A percentile compares a stretch with the other conserved stretches of the same genome.
These are phyloP conservation scores for Parnassius apollo DNA, from an alignment of 2,888 invertebrate genomes.

Conservation along the genomic window DNA sequence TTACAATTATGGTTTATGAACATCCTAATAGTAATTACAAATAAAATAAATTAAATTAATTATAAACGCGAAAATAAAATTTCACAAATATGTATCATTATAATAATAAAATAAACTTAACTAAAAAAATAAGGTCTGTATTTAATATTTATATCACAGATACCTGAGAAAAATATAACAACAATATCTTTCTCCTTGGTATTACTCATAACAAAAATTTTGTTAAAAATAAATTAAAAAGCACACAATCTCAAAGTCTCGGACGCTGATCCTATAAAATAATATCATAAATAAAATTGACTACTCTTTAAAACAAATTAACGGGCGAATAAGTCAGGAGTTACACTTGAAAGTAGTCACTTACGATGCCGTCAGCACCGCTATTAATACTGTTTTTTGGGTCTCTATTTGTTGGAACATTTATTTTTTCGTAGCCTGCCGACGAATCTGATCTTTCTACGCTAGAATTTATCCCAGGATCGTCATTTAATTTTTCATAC, in stretches of 20 bases:
- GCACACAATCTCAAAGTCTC: conserved; percentile 57
- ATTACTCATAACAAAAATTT: conserved; percentile 50
- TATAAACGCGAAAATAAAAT: conserved; percentile 25
- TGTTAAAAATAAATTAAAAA: conserved; percentile 60
- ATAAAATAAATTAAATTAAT: conserved; percentile 31
- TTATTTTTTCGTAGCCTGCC: conserved; percentile 70
- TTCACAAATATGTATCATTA: conserved; percentile 19
- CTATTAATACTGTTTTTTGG: conserved; percentile 70
- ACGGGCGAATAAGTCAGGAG: conserved; percentile 29
- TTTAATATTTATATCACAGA: conserved; percentile 73
- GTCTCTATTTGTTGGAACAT: conserved; percentile 56
- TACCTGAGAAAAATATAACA: conserved; percentile 70
- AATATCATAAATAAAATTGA: conserved; percentile 21
- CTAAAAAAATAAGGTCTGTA: conserved; percentile 48
- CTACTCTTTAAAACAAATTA: conserved; percentile 14
- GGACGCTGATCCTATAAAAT: conserved; percentile 28
- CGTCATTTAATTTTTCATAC: conserved; percentile 82
- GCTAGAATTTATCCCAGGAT: conserved; percentile 40
- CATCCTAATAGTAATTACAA: conserved; percentile 40
- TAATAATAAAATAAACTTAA: conserved; percentile 23
- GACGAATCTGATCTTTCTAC: conserved; percentile 66
- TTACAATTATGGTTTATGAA: conserved; percentile 32
- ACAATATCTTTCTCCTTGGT: conserved; percentile 63
- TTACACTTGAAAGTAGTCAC: conserved; percentile 77
- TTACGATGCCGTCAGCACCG: conserved; percentile 61